Evolutionary conservation across 2,888 invertebrate species (phyloP).

Genomic region (Drosophila villosipedis): DNA sequence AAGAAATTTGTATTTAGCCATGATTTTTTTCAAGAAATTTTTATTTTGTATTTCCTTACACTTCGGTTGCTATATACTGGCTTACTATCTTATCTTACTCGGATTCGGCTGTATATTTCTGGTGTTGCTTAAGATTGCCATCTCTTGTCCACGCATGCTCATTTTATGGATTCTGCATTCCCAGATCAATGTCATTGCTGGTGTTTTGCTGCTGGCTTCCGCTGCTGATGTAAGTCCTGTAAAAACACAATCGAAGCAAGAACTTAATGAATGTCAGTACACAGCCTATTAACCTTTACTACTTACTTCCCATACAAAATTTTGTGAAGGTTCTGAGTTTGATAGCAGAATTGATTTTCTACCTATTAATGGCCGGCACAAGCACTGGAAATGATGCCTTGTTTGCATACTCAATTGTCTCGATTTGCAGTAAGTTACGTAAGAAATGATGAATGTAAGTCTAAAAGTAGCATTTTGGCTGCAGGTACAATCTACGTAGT

Average conservation of each 20-base stretch:
- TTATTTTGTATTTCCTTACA: slow-evolving; percentile 31
- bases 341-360: slow-evolving; percentile 49
- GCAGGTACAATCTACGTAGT: slow-evolving; percentile 23
- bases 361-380: slow-evolving; percentile 23
- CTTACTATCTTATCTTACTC: background rate
- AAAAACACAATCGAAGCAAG: background rate
- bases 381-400: rapidly evolving
- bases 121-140: rapidly evolving
- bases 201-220: slow-evolving; percentile 26
- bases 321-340: slow-evolving; percentile 42
- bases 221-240: slow-evolving; percentile 29
- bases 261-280: background rate
- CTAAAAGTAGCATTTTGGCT: background rate
- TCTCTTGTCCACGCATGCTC: slow-evolving; percentile 11
- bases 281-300: slow-evolving; percentile 21
- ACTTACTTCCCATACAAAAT: slow-evolving; percentile 50
- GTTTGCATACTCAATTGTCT: slow-evolving; percentile 19
- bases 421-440: slow-evolving; percentile 39
- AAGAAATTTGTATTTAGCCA: slow-evolving; percentile 1
- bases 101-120: background rate
- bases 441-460: no score
- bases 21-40: slow-evolving; percentile 38
- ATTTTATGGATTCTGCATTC: slow-evolving; percentile 35
- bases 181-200: slow-evolving; percentile 32
- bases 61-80: slow-evolving; percentile 27